Conservation (phyloP, 2,113 vertebrate species). For the Hippotragus niger region DNA sequence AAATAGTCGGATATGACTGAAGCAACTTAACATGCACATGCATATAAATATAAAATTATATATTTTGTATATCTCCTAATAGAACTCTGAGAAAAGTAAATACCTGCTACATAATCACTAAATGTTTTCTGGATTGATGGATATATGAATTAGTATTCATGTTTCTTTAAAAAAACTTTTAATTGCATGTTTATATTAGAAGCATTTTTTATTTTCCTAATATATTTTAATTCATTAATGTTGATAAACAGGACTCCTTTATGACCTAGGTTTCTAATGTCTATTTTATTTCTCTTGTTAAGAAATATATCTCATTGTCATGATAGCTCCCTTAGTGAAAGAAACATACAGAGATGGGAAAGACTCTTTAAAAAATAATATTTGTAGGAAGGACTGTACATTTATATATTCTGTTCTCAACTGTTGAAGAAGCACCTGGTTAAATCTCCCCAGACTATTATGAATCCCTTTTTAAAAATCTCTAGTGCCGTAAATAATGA, state of each 20-base stretch:
- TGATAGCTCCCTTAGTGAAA: slow-evolving; percentile 1
- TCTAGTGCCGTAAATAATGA: slow-evolving; percentile 56
- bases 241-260: not conserved
- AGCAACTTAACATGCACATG: not conserved
- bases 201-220: not conserved
- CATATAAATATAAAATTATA: not conserved
- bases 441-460: slow-evolving; percentile 40
- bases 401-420: slow-evolving; percentile 35
- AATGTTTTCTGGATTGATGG: not conserved
- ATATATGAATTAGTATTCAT: not conserved
- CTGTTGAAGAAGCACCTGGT: slow-evolving; percentile 1
- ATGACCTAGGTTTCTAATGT: not conserved
- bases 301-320: not conserved
- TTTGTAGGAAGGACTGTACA: not conserved
- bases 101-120: not conserved
- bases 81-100: not conserved
- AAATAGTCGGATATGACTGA: not conserved
- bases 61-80: not conserved
- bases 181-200: not conserved
- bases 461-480: slow-evolving; percentile 55
- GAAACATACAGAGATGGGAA: not conserved
- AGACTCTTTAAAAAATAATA: slow-evolving; percentile 36
- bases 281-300: not conserved
- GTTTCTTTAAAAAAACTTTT: not conserved
- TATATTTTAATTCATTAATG: not conserved